phyloP scores from a whole-genome alignment of 2,113 vertebrate species.

The Genyomyrus donnyi region DNA sequence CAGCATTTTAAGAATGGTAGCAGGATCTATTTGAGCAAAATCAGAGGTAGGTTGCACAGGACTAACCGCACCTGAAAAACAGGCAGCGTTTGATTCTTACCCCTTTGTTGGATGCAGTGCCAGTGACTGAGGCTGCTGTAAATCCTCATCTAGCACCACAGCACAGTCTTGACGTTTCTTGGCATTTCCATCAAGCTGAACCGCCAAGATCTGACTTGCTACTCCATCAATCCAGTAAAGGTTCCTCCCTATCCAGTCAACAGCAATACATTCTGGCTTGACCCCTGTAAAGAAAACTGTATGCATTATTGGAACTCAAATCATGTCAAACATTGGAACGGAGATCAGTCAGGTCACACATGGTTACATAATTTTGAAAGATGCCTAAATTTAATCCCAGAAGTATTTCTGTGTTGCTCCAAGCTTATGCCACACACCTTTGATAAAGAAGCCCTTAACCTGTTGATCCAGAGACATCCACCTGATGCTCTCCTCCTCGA shows the following conservation, averaged over 20 bases:
- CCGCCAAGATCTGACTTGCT: constrained; percentile 73
- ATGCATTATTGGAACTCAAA: background rate
- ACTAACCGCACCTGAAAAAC: background rate
- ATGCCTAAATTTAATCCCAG: background rate
- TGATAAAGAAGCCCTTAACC: constrained; percentile 67
- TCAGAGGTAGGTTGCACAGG: background rate
- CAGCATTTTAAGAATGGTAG: background rate
- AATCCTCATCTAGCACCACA: constrained; percentile 65
- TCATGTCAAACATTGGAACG: background rate
- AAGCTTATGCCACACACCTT: constrained; percentile 57
- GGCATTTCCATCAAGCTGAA: constrained; percentile 51
- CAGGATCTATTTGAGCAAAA: background rate
- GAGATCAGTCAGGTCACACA: background rate
- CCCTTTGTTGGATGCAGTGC: constrained; percentile 71
- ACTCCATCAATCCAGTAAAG: constrained; percentile 82
- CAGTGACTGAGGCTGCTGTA: constrained; percentile 72
- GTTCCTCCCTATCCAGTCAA: constrained; percentile 85
- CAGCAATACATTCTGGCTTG: constrained; percentile 71
- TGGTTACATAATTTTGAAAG: background rate
- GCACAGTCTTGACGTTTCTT: constrained; percentile 61
- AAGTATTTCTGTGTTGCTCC: background rate
- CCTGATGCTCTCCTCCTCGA: constrained; percentile 73
- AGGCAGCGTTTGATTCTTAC: constrained; percentile 45
- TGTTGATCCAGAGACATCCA: constrained; percentile 62
- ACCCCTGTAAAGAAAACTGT: constrained; percentile 60